phyloP scores from a whole-genome alignment of 2,797 vertebrate genomes.

The Todus mexicanus region DNA sequence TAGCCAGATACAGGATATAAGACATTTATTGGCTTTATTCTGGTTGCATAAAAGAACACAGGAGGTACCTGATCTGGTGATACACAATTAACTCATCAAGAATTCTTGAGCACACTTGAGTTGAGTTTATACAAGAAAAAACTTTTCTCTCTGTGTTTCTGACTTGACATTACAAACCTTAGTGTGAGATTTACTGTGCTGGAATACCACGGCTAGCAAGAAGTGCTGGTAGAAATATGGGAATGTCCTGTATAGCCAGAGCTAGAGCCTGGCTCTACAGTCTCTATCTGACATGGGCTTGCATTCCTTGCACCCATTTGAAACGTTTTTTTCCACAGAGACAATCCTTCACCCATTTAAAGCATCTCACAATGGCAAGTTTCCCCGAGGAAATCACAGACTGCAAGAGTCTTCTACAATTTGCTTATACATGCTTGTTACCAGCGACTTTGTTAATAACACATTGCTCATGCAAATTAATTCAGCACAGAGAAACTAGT shows the following conservation, averaged over 20 bases:
- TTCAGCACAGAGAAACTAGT: slow-evolving; percentile 59
- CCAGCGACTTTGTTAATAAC: slow-evolving; percentile 21
- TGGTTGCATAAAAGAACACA: neutral
- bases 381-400: neutral
- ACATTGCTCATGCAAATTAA: slow-evolving; percentile 68
- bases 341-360: neutral
- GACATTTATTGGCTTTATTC: fast-evolving
- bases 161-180: neutral
- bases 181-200: neutral
- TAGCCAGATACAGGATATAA: neutral
- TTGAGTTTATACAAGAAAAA: neutral
- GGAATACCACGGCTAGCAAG: neutral
- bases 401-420: neutral
- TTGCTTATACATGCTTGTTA: neutral
- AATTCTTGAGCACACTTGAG: neutral
- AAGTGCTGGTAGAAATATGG: neutral
- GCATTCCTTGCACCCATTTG: neutral
- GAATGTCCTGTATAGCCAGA: neutral
- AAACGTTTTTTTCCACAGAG: neutral
- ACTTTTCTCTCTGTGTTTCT: neutral
- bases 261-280: neutral
- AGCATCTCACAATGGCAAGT: neutral
- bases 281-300: fast-evolving
- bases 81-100: neutral
- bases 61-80: neutral